These are phyloP conservation scores for Oostethus manadensis DNA, from an alignment of 2,113 vertebrate genomes.

Conservation along the genomic window DNA sequence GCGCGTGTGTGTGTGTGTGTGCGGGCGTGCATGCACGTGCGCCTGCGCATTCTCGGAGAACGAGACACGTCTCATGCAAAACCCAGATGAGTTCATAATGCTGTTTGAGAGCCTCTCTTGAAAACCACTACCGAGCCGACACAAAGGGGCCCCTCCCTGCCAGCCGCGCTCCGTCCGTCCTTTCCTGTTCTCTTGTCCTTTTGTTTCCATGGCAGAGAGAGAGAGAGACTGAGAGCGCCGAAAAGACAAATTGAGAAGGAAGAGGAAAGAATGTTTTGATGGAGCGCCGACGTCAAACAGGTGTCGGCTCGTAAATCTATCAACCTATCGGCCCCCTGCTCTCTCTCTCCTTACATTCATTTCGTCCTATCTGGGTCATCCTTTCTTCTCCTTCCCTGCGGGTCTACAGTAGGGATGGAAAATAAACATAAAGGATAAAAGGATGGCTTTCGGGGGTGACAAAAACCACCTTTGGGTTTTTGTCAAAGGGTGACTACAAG, in stretches of 20 bases:
- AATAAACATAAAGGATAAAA: constrained; percentile 9
- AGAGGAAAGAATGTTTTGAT: constrained; percentile 31
- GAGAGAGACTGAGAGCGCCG: neutral
- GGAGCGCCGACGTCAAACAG: constrained; percentile 46
- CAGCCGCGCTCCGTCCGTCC: constrained; percentile 45
- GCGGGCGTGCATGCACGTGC: constrained; percentile 10
- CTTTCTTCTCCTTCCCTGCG: constrained; percentile 43
- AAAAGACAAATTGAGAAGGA: constrained; percentile 23
- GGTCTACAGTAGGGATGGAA: constrained; percentile 36
- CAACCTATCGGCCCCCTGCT: constrained; percentile 15
- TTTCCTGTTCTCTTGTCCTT: constrained; percentile 35
- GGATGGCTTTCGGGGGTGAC: neutral
- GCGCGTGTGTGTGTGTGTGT: constrained; percentile 4
- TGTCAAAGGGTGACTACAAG: constrained; percentile 16
- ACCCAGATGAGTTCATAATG: constrained; percentile 66
- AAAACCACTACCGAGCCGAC: constrained; percentile 33
- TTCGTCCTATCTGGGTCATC: constrained; percentile 54
- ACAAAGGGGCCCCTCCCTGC: constrained; percentile 7
- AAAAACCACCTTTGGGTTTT: constrained; percentile 14
- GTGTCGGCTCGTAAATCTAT: constrained; percentile 42
- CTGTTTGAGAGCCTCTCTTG: constrained; percentile 58
- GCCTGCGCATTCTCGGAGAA: constrained; percentile 18
- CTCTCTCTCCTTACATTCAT: constrained; percentile 4
- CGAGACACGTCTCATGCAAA: constrained; percentile 44
- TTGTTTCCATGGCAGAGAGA: neutral